Percentiles rank a stretch among this genome's conserved stretches.
phyloP scores from a whole-genome alignment of 2,113 vertebrate genomes.

The Cyanoderma ruficeps region DNA sequence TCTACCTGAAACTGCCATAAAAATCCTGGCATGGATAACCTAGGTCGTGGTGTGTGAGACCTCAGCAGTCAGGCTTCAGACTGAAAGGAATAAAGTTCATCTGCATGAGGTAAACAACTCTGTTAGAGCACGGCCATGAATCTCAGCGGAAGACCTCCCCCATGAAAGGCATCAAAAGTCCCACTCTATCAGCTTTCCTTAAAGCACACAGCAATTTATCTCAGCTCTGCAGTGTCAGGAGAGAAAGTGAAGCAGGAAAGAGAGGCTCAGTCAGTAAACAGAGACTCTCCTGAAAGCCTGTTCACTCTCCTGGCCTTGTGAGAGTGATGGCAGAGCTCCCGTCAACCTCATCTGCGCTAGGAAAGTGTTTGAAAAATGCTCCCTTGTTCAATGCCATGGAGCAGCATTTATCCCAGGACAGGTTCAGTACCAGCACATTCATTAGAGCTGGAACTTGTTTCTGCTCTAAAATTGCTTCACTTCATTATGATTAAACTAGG shows the following conservation, averaged over 20 bases:
- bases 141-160: neutral
- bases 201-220: neutral
- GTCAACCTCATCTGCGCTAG: neutral
- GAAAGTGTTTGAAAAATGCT: neutral
- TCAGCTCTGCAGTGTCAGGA: neutral
- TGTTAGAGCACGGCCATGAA: neutral
- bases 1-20: neutral
- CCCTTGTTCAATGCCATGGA: fast-evolving
- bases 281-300: neutral
- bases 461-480: neutral
- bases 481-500: neutral
- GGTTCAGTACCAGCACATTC: neutral
- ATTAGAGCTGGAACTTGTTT: neutral
- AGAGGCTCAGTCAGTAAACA: neutral
- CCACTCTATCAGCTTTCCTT: neutral
- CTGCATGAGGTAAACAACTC: too few relatives aligned
- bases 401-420: neutral
- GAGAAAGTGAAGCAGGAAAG: neutral
- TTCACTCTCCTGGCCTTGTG: neutral
- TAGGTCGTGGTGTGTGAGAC: neutral
- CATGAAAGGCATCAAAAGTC: too few relatives aligned
- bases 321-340: neutral
- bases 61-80: neutral
- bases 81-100: neutral
- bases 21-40: neutral